Evolutionary conservation across 1,140 invertebrate genomes (phyloP).

Genomic region (Drosophila bocki): DNA sequence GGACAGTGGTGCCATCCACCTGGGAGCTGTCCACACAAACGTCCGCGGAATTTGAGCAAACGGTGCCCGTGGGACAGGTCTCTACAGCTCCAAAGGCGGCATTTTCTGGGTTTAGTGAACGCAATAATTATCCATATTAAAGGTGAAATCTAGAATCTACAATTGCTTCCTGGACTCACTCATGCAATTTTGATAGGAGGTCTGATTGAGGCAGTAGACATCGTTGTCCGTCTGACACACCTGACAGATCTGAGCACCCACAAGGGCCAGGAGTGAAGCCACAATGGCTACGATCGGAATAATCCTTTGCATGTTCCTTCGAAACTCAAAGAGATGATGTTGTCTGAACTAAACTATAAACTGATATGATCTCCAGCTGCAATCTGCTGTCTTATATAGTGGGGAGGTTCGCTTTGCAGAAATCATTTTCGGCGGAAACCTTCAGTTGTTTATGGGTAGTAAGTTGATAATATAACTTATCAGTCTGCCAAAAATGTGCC

Average conservation of each 20-base stretch:
- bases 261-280: neutral
- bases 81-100: neutral
- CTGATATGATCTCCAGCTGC: constrained; percentile 19
- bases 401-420: neutral
- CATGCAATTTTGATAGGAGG: constrained; percentile 42
- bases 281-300: constrained; percentile 13
- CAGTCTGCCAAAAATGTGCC: constrained; percentile 15
- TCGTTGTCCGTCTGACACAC: constrained; percentile 35
- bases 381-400: constrained; percentile 54
- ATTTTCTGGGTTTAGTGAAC: neutral
- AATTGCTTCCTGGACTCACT: constrained; percentile 28
- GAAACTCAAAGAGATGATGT: neutral
- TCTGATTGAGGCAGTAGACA: constrained; percentile 42
- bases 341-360: constrained; percentile 4
- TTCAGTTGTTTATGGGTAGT: constrained; percentile 54
- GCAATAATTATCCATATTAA: neutral
- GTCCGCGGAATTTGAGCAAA: constrained; percentile 43
- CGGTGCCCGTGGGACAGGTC: constrained; percentile 25
- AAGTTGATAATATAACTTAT: constrained; percentile 39
- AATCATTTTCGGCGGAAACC: constrained; percentile 10
- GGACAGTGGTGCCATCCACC: neutral
- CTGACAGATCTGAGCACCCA: constrained; percentile 16
- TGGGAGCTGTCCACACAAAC: constrained; percentile 26
- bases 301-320: constrained; percentile 29
- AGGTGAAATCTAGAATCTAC: neutral